phyloP scores from a whole-genome alignment of 2,113 vertebrate genomes.

The Nicator chloris region DNA sequence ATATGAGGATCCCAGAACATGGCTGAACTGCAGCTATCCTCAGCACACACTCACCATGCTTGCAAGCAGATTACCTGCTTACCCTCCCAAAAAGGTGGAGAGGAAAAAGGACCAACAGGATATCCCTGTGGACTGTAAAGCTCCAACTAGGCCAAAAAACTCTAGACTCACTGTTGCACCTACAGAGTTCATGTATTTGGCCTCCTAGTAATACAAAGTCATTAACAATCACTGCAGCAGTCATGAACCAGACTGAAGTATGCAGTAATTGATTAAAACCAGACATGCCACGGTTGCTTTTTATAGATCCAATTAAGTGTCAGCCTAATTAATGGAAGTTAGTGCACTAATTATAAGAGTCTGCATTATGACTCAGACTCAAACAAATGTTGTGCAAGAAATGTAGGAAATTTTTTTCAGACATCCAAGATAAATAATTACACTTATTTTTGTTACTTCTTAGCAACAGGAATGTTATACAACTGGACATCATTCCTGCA shows the following conservation, averaged over 20 bases:
- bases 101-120: neutral
- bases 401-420: slow-evolving; percentile 12
- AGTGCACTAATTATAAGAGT: slow-evolving; percentile 49
- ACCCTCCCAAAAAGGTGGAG: neutral
- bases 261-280: slow-evolving; percentile 49
- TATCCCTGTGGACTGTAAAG: neutral
- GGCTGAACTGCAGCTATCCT: neutral
- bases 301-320: slow-evolving; percentile 54
- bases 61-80: neutral
- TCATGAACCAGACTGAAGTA: slow-evolving; percentile 39
- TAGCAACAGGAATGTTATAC: slow-evolving; percentile 21
- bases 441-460: slow-evolving; percentile 43
- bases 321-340: slow-evolving; percentile 61
- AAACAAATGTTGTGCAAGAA: slow-evolving; percentile 25
- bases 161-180: neutral
- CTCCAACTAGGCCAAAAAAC: neutral
- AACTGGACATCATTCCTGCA: slow-evolving; percentile 27
- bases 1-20: neutral
- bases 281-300: slow-evolving; percentile 51
- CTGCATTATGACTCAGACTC: slow-evolving; percentile 38
- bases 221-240: slow-evolving; percentile 41
- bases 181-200: neutral
- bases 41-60: neutral
- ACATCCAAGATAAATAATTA: slow-evolving; percentile 46
- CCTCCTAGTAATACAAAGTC: neutral